These are phyloP conservation scores for Papilio xuthus DNA, from an alignment of 1,140 invertebrate genomes.

Conservation along the genomic window DNA sequence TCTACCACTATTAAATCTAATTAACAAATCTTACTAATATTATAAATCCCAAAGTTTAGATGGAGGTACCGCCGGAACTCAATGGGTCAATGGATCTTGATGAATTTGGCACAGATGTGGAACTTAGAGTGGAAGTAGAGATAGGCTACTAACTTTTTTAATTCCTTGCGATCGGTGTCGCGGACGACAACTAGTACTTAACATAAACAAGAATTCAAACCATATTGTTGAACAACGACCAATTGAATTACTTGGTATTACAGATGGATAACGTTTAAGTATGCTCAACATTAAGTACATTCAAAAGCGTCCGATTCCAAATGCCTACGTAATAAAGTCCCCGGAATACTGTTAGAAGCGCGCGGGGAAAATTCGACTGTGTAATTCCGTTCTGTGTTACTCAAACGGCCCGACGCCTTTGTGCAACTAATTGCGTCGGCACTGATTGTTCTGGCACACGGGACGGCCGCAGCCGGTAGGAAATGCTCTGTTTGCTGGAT, in stretches of 20 bases:
- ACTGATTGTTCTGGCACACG: conserved; percentile 36
- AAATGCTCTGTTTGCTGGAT: conserved; percentile 31
- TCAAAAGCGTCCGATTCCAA: conserved; percentile 6
- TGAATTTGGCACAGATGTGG: no score
- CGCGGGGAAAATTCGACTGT: conserved; percentile 31
- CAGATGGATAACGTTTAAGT: not conserved
- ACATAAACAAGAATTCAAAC: not conserved
- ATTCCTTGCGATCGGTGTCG: no score
- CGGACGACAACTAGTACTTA: no score
- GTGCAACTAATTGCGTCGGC: conserved; percentile 41
- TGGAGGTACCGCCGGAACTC: no score
- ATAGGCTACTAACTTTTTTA: no score
- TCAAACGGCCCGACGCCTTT: conserved; percentile 38
- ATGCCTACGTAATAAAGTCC: conserved; percentile 31
- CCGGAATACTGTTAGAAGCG: conserved; percentile 28
- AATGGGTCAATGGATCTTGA: no score
- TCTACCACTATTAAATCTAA: no score
- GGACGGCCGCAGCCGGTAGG: conserved; percentile 27
- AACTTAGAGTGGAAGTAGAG: no score
- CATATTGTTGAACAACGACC: not conserved
- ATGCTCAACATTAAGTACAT: not conserved
- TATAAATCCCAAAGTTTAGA: no score
- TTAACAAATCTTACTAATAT: no score
- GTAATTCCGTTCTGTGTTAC: conserved; percentile 36
- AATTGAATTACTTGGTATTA: not conserved